Evolutionary conservation across 2,797 vertebrate genomes (phyloP), one percentile per base, ranked within the genome.

Genomic region (Remorina albescens): DNA sequence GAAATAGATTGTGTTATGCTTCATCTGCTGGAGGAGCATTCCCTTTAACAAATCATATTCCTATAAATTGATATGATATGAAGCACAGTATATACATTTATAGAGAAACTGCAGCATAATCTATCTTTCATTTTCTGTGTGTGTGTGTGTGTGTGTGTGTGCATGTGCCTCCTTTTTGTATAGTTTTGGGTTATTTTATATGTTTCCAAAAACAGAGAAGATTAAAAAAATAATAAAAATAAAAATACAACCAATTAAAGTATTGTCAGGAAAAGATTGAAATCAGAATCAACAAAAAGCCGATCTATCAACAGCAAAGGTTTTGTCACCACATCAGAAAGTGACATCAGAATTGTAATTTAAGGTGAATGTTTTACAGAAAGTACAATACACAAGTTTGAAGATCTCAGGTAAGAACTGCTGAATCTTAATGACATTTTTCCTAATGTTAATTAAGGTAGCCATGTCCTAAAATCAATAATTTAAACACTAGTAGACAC

Each of bases 31-130:
- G 11, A 67, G 49, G 73, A 28, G 42, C 56, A 64, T 68, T 71
- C 83, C 78, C 78, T 88, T 86, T 73, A 53, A 74, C 28, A 37
- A 46, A 50, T 51, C 36, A 56, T 61, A 15, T 19, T 51, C 26
- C 46, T 60, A 19, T 53, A 55, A 19, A 71, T 56, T 50, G 6
- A 37, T 12, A 58, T 12, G 23, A 67, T 25, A 41, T 58, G 37
- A 77, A 80, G 39, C 47, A 68, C 9, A 36, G 18, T 26, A 56
- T 3, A 1, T 34, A 36, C 25, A 53, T 57, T 62, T 70, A 44
- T 5, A 61, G 26, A 62, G 4, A 36, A 42, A 16, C 32, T 55
- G 30, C 15, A 62, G 39, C 25, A 47, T 42, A 47, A 61, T 32
- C 10, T 3, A 44, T 18, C 19, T 44, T 58, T 59, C 16, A 46